Conservation (phyloP, 1,140 invertebrate genomes). For the Drosophila nebulosa region DNA sequence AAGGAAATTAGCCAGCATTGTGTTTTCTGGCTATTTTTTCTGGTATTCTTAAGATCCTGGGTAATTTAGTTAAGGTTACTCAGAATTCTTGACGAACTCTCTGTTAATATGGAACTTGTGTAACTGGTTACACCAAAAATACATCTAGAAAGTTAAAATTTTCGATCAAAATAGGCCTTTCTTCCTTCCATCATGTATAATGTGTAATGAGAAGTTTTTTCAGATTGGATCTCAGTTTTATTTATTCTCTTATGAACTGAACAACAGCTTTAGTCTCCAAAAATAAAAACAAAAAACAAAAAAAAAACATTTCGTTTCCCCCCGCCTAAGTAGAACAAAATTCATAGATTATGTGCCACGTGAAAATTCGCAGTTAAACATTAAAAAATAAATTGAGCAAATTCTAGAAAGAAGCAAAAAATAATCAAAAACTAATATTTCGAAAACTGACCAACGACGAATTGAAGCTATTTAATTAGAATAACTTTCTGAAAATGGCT, state of each 20-base stretch:
- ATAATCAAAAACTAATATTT: not conserved
- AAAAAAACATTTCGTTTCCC: not conserved
- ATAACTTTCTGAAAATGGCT: slow-evolving; percentile 24
- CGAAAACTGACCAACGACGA: not conserved
- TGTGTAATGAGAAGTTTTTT: not conserved
- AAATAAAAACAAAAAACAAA: slow-evolving; percentile 21
- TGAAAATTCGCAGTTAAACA: slow-evolving; percentile 27
- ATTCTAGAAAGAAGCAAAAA: not conserved
- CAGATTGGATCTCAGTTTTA: slow-evolving; percentile 35
- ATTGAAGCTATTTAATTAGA: not conserved
- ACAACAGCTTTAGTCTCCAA: slow-evolving; percentile 39
- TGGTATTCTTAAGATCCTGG: no score
- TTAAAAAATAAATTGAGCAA: not conserved
- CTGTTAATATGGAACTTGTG: no score
- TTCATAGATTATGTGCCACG: slow-evolving; percentile 36
- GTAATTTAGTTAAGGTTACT: no score
- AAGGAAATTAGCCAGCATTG: no score
- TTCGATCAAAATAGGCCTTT: slow-evolving; percentile 16
- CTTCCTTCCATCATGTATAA: not conserved
- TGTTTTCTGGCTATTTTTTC: no score
- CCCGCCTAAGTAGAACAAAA: slow-evolving; percentile 20
- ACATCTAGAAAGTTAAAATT: no score
- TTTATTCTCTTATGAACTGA: slow-evolving; percentile 52
- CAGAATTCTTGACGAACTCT: no score
- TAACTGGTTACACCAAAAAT: no score